Evolutionary conservation across 2,113 vertebrate genomes (phyloP).

Genomic region (Desmodus rotundus): DNA sequence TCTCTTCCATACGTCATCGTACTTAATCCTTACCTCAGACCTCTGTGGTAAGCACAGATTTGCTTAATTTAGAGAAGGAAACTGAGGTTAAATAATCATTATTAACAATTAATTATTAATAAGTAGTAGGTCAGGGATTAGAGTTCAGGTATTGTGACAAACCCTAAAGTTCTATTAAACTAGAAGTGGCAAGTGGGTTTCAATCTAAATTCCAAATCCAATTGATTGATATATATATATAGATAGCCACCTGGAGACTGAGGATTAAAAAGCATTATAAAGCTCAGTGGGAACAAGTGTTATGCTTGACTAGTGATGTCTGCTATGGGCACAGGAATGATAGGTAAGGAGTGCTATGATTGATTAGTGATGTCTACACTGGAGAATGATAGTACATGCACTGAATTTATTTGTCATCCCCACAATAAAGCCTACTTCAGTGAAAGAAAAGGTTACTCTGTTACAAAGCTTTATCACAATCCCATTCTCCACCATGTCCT

Average conservation of each 20-base stretch:
- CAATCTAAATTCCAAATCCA: neutral
- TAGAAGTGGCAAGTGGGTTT: neutral
- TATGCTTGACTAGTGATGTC: neutral
- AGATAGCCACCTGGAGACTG: neutral
- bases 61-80: neutral
- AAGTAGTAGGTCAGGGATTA: neutral
- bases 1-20: neutral
- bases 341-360: neutral
- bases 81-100: neutral
- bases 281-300: neutral
- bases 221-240: neutral
- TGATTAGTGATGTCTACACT: constrained; percentile 30
- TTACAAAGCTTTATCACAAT: neutral
- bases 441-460: neutral
- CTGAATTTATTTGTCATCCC: neutral
- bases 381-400: neutral
- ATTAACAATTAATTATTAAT: neutral
- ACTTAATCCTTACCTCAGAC: neutral
- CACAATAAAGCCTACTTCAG: neutral
- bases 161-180: neutral
- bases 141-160: neutral
- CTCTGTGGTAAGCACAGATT: neutral
- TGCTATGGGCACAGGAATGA: neutral
- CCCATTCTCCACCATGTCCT: neutral
- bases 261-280: neutral